Conservation (phyloP, 2,797 vertebrate genomes). For the Tangara arthus region DNA sequence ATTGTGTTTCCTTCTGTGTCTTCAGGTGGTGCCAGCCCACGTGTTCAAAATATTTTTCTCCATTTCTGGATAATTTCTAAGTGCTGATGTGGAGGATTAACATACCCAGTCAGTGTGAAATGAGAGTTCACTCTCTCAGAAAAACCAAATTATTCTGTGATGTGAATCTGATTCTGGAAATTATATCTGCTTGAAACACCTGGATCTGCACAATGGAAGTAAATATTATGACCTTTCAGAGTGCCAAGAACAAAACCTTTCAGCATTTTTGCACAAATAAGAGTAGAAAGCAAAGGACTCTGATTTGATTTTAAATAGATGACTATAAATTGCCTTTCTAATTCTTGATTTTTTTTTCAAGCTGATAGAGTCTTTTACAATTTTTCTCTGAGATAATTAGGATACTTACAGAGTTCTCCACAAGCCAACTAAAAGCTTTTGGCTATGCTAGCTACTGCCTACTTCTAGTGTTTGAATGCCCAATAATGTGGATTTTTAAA, state of each 20-base stretch:
- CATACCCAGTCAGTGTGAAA: background rate
- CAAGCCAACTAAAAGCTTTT: background rate
- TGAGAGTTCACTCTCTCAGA: background rate
- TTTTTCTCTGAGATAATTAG: background rate
- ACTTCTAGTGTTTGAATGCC: background rate
- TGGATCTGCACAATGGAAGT: background rate
- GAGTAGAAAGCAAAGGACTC: background rate
- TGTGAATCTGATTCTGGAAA: background rate
- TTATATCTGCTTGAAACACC: background rate
- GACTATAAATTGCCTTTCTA: background rate
- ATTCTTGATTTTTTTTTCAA: background rate
- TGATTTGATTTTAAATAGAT: background rate
- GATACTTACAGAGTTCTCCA: accelerated
- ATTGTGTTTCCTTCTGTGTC: background rate
- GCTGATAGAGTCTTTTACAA: background rate
- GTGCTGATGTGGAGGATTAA: background rate
- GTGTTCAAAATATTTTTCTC: background rate
- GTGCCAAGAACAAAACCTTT: background rate
- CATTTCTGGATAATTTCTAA: background rate
- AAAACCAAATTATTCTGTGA: background rate
- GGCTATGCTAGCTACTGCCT: background rate
- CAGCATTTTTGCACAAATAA: background rate
- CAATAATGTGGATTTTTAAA: background rate
- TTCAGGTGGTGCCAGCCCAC: background rate
- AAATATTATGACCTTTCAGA: background rate